Conservation (phyloP, 92 coral and sea anemone genomes). For the Meandrina meandrites region DNA sequence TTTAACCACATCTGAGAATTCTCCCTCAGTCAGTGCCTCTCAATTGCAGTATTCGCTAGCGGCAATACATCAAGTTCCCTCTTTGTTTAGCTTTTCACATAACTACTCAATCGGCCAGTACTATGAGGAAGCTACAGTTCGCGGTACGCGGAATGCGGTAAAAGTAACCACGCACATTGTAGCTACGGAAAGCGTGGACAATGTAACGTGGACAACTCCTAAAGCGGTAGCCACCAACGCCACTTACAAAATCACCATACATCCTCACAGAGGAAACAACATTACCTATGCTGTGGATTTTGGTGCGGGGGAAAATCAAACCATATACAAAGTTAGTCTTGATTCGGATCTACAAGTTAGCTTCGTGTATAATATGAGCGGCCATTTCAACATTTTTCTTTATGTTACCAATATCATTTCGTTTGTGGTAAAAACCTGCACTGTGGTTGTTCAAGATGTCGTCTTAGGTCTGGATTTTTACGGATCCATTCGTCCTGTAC, state of each 20-base stretch:
- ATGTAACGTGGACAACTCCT: conserved; percentile 53
- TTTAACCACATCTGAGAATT: conserved; percentile 7
- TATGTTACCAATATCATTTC: conserved; percentile 68
- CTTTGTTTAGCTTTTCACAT: conserved; percentile 47
- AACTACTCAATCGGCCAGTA: conserved; percentile 56
- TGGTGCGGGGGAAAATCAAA: conserved; percentile 39
- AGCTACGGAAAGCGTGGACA: conserved; percentile 62
- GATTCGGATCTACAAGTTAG: conserved; percentile 23
- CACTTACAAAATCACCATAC: conserved; percentile 50
- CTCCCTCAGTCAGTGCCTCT: background rate
- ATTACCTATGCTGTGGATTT: conserved; percentile 52
- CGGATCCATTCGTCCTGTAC: conserved; percentile 46
- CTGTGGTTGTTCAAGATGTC: conserved; percentile 57
- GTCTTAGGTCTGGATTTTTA: conserved; percentile 57
- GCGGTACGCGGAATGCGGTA: conserved; percentile 14
- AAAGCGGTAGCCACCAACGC: conserved; percentile 60
- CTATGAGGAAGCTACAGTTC: conserved; percentile 51
- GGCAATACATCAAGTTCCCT: conserved; percentile 42
- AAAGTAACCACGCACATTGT: conserved; percentile 27
- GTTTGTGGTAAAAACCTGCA: conserved; percentile 48
- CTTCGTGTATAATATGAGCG: conserved; percentile 48
- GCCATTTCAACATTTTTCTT: conserved; percentile 42
- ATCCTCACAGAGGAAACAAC: conserved; percentile 74
- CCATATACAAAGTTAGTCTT: conserved; percentile 30
- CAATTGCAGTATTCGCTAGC: conserved; percentile 49